A percentile compares a stretch with the other conserved stretches of the same genome.
phyloP scores from a whole-genome alignment of 2,113 vertebrate genomes.

The Ramphastos sulfuratus region DNA sequence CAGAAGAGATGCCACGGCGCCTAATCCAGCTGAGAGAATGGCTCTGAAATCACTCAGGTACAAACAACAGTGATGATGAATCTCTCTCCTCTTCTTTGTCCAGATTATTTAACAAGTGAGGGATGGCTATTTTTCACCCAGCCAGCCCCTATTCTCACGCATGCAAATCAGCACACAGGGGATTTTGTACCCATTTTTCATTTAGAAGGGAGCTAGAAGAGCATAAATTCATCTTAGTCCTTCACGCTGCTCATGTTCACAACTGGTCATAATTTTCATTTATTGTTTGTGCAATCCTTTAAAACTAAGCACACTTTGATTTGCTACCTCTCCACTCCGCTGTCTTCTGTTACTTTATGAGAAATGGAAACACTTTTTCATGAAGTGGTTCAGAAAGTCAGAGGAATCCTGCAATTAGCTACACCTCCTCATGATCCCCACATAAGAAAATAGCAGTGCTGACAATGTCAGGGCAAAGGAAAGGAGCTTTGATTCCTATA shows the following conservation, averaged over 20 bases:
- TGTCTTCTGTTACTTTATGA: neutral
- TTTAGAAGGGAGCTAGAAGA: neutral
- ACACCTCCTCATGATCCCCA: neutral
- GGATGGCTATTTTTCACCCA: neutral
- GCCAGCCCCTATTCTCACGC: neutral
- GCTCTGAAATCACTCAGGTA: fast-evolving
- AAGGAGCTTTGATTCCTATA: neutral
- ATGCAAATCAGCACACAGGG: neutral
- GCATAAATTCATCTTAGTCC: neutral
- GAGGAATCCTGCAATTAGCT: fast-evolving
- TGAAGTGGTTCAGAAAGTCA: neutral
- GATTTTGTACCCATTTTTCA: neutral
- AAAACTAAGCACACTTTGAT: neutral
- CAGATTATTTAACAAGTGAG: neutral
- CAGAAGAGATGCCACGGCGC: fast-evolving
- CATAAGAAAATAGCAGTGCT: fast-evolving
- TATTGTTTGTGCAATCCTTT: neutral
- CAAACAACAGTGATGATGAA: fast-evolving
- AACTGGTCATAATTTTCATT: neutral
- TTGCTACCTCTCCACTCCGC: neutral
- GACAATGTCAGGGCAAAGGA: neutral
- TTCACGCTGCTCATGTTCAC: neutral
- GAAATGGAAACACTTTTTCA: neutral
- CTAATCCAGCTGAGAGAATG: fast-evolving
- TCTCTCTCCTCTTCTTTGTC: neutral